Evolutionary conservation across 2,888 invertebrate species (phyloP), one percentile per base, ranked within the genome.

Genomic region (Acholoe squamosa): DNA sequence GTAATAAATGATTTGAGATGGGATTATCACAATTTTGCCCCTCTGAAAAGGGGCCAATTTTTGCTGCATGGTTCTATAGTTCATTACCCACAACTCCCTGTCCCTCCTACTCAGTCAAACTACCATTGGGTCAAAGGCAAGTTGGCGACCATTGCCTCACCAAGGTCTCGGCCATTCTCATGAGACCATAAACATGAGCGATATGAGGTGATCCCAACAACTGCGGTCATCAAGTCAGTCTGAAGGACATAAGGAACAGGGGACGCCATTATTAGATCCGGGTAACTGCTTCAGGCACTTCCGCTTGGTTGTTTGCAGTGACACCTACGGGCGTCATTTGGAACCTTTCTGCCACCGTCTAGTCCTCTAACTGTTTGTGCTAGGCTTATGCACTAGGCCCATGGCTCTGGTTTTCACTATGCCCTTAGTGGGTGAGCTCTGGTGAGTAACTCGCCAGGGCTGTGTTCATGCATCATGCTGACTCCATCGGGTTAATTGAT

Each of bases 141-240:
- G 19, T 7, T 14, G 61, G 22, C 61, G 61, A n/a, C 61, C n/a
- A n/a, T 19, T 43, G 43, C 43, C 43, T 61, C 14, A 7, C 14
- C 3, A 7, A 61, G 61, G 61, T 19, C 61, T 19, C n/a, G 5
- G n/a, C 61, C 61, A n/a, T 61, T 61, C 61, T 61, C 61, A n/a
- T 61, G 61, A 61, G 61, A 61, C 61, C 61, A 61, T 61, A 61
- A 61, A 61, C 61, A 7, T 61, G 61, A 19, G 61, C 61, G 61
- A 61, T 61, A 61, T 61, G 5, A 61, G 61, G 61, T 61, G 61
- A 61, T 7, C 61, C 61, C 61, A 61, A 61, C 61, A 61, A 61
- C 61, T 61, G 61, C 61, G 61, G 61, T 61, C 61, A 61, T 61
- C 61, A 61, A 61, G 61, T n/a, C n/a, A n/a, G 61, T 12, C 22